phyloP scores from a whole-genome alignment of 2,888 invertebrate species.

The Lycaena phlaeas region DNA sequence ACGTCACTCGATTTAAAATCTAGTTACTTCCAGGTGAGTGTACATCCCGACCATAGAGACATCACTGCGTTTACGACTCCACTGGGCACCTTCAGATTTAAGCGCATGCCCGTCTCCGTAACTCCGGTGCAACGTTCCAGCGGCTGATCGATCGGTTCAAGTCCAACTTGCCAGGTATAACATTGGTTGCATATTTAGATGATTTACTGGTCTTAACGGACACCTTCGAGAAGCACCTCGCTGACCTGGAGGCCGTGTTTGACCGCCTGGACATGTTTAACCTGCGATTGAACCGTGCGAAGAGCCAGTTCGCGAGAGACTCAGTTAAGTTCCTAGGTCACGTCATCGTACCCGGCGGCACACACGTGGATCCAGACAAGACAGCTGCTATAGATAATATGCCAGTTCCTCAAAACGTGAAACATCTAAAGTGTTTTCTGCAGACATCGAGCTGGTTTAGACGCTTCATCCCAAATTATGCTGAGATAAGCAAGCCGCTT shows the following conservation, averaged over 20 bases:
- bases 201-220: conserved; percentile 26
- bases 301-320: conserved; percentile 23
- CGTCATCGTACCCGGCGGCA: conserved; percentile 26
- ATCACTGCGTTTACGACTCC: conserved; percentile 21
- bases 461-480: conserved; percentile 22
- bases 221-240: conserved; percentile 22
- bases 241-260: conserved; percentile 25
- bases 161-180: conserved; percentile 12
- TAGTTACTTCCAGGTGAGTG: too few relatives aligned
- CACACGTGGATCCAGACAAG: conserved; percentile 25
- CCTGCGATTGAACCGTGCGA: conserved; percentile 24
- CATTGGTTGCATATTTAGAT: conserved; percentile 21
- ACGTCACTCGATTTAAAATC: too few relatives aligned
- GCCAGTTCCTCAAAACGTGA: conserved; percentile 18
- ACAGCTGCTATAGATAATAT: conserved; percentile 23
- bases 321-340: conserved; percentile 29
- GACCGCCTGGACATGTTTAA: conserved; percentile 20
- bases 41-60: conserved; percentile 16
- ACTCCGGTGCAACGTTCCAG: conserved; percentile 24
- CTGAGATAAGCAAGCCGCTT: conserved; percentile 20
- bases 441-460: conserved; percentile 26
- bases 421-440: conserved; percentile 21
- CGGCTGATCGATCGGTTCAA: conserved; percentile 21
- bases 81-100: conserved; percentile 19
- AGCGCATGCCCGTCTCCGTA: conserved; percentile 21